phyloP scores from a whole-genome alignment of 2,888 invertebrate species.

The Hymenopus coronatus region DNA sequence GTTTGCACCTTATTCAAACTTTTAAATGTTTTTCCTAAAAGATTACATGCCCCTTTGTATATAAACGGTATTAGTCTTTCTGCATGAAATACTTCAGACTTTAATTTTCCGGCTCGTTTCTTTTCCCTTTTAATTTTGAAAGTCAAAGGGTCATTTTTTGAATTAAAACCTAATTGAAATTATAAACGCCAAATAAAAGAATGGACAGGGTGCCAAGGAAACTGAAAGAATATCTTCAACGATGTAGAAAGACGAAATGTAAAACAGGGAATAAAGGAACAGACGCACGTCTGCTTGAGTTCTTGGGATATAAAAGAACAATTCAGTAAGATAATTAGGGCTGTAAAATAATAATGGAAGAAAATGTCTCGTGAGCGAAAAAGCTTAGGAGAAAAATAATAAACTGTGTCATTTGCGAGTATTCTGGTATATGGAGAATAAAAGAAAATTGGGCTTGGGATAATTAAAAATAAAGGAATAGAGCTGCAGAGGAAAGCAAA shows the following conservation, averaged over 20 bases:
- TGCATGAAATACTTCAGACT: not conserved
- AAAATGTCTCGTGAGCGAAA: conserved; percentile 4
- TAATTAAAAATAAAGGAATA: not conserved
- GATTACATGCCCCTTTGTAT: no score
- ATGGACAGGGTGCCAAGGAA: not conserved
- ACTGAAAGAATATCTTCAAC: not conserved
- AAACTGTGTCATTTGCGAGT: conserved; percentile 2
- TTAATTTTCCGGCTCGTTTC: not conserved
- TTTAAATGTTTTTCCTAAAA: no score
- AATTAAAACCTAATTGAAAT: not conserved
- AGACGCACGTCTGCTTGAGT: not conserved
- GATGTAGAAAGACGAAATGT: not conserved
- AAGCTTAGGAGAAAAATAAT: conserved; percentile 6
- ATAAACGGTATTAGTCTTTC: not conserved
- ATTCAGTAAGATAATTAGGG: conserved; percentile 11
- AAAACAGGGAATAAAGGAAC: not conserved
- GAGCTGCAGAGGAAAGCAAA: not conserved
- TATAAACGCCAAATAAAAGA: not conserved
- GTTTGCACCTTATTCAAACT: no score
- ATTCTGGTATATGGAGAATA: conserved; percentile 2
- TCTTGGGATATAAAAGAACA: conserved; percentile 6
- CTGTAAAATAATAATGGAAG: conserved; percentile 11
- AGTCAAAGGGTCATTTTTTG: not conserved
- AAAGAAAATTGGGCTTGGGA: not conserved
- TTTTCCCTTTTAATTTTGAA: not conserved